Conservation (phyloP, 2,888 invertebrate genomes). For the Cataglyphis albicans region DNA sequence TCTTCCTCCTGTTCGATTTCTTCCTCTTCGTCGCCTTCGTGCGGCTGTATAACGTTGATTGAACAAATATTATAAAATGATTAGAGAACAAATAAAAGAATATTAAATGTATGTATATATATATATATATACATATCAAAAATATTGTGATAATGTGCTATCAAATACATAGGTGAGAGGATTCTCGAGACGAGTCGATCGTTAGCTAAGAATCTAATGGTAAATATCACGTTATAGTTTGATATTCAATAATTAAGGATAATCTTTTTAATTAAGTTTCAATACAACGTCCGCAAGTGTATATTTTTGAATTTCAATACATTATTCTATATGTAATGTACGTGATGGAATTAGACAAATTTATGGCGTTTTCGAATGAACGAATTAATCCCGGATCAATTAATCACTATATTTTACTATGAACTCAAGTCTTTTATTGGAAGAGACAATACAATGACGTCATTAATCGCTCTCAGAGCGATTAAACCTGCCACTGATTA, state of each 20-base stretch:
- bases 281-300: not conserved
- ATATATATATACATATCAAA: not conserved
- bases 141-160: not conserved
- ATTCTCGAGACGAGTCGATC: not conserved
- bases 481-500: no score
- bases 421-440: no score
- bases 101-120: not conserved
- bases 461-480: no score
- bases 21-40: slow-evolving; percentile 80
- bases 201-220: not conserved
- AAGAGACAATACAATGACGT: no score
- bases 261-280: not conserved
- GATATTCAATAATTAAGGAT: not conserved
- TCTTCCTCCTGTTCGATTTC: slow-evolving; percentile 82
- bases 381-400: no score
- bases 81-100: not conserved
- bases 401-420: no score
- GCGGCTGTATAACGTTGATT: slow-evolving; percentile 69
- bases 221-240: not conserved
- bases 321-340: not conserved
- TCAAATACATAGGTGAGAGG: not conserved
- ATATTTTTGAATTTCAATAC: not conserved
- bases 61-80: slow-evolving; percentile 48
- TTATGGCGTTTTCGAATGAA: not conserved
- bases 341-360: not conserved